Percentiles rank a stretch among this genome's conserved stretches.
These are phyloP conservation scores for Bruchidius siliquastri DNA, from an alignment of 2,888 invertebrate species.

Conservation along the genomic window DNA sequence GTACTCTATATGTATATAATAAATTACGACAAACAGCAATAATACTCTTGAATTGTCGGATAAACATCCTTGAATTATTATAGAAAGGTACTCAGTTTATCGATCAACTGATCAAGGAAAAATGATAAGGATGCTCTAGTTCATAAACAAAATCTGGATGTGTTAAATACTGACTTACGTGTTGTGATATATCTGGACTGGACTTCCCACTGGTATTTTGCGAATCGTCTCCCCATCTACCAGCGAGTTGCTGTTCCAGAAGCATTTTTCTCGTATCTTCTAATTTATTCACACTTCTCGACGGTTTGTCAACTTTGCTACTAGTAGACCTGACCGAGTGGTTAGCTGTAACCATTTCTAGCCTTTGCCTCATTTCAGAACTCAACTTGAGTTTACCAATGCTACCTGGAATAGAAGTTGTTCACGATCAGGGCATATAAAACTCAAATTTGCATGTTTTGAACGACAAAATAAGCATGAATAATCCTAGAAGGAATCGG, in stretches of 20 bases:
- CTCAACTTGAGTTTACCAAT: constrained; percentile 87
- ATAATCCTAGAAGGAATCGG: too few relatives aligned
- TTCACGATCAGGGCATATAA: background rate
- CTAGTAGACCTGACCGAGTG: constrained; percentile 79
- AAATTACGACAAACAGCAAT: too few relatives aligned
- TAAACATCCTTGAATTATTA: too few relatives aligned
- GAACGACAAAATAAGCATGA: too few relatives aligned
- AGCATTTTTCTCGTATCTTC: constrained; percentile 82
- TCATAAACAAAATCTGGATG: too few relatives aligned
- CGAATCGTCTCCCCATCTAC: constrained; percentile 58
- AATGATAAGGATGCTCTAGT: too few relatives aligned
- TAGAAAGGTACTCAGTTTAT: too few relatives aligned
- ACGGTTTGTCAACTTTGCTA: constrained; percentile 63
- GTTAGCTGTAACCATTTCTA: constrained; percentile 85
- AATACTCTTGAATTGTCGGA: too few relatives aligned
- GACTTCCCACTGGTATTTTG: constrained; percentile 44
- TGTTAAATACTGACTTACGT: constrained; percentile 22
- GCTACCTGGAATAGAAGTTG: constrained; percentile 53
- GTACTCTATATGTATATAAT: too few relatives aligned
- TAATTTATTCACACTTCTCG: constrained; percentile 70
- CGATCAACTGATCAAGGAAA: too few relatives aligned
- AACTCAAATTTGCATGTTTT: too few relatives aligned
- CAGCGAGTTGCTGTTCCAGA: constrained; percentile 79
- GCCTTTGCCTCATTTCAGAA: constrained; percentile 84
- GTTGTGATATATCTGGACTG: constrained; percentile 39